Percentiles rank a stretch among this genome's conserved stretches.
phyloP scores from a whole-genome alignment of 2,113 vertebrate genomes.

The Clinocottus analis region DNA sequence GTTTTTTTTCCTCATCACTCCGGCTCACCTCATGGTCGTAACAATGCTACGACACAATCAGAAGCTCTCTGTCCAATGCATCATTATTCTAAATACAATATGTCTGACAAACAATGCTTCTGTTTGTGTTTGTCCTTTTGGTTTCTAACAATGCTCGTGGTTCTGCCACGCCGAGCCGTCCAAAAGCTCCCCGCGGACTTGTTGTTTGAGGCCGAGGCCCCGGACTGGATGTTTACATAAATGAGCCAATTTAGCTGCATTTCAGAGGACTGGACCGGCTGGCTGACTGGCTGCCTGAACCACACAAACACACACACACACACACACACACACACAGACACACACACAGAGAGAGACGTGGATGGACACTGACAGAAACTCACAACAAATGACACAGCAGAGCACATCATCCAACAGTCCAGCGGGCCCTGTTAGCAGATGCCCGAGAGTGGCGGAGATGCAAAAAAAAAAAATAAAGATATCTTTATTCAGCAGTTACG shows the following conservation, averaged over 20 bases:
- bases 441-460: conserved; percentile 42
- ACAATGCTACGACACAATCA: conserved; percentile 31
- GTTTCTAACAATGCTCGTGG: conserved; percentile 54
- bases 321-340: conserved; percentile 18
- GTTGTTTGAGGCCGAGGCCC: conserved; percentile 48
- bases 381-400: conserved; percentile 45
- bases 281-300: conserved; percentile 49
- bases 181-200: conserved; percentile 58
- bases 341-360: conserved; percentile 9
- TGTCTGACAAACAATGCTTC: conserved; percentile 54
- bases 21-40: conserved; percentile 24
- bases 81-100: conserved; percentile 60
- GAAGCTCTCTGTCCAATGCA: conserved; percentile 53
- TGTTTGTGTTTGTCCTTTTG: conserved; percentile 9
- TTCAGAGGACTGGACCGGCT: conserved; percentile 59
- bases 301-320: conserved; percentile 27
- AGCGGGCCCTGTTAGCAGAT: conserved; percentile 48
- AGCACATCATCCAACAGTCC: conserved; percentile 36
- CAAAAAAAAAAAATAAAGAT: conserved; percentile 12
- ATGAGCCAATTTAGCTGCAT: conserved; percentile 74
- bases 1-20: conserved; percentile 19
- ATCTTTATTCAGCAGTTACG: conserved; percentile 13
- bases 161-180: conserved; percentile 44
- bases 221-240: conserved; percentile 67
- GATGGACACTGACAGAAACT: conserved; percentile 44